These are phyloP conservation scores for Amphilophus citrinellus DNA, from an alignment of 2,113 vertebrate species.

Conservation along the genomic window DNA sequence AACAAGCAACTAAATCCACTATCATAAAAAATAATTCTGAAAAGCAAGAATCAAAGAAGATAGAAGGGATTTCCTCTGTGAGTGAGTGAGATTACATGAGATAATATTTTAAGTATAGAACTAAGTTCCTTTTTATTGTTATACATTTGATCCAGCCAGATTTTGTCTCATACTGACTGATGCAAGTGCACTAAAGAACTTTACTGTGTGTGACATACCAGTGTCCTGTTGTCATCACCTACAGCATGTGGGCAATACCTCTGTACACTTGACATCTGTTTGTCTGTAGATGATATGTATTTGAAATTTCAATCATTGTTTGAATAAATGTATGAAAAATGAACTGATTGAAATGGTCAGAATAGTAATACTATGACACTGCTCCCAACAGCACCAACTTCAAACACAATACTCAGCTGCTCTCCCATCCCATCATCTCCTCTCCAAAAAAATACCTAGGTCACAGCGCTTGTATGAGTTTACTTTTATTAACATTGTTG, in stretches of 20 bases:
- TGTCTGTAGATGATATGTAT: neutral
- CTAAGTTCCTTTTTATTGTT: too few relatives aligned
- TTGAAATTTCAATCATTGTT: neutral
- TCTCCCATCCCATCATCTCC: neutral
- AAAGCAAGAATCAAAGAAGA: too few relatives aligned
- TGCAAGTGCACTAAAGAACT: neutral
- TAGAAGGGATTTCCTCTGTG: too few relatives aligned
- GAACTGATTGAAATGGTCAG: accelerated
- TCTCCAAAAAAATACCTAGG: neutral
- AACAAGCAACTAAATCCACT: neutral
- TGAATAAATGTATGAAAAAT: neutral
- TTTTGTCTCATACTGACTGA: too few relatives aligned
- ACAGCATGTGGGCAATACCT: neutral
- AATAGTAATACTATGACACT: neutral
- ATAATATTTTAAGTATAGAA: too few relatives aligned
- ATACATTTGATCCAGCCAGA: too few relatives aligned
- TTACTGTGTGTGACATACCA: neutral
- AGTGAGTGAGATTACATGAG: too few relatives aligned
- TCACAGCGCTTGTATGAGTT: accelerated
- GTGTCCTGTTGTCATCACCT: neutral
- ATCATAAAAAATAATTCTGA: neutral
- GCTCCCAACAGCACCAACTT: neutral
- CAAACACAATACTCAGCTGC: neutral
- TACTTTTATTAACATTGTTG: neutral
- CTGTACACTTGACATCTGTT: neutral